These are phyloP conservation scores for Telmatherina bonti DNA, from an alignment of 2,797 vertebrate species.

Conservation along the genomic window DNA sequence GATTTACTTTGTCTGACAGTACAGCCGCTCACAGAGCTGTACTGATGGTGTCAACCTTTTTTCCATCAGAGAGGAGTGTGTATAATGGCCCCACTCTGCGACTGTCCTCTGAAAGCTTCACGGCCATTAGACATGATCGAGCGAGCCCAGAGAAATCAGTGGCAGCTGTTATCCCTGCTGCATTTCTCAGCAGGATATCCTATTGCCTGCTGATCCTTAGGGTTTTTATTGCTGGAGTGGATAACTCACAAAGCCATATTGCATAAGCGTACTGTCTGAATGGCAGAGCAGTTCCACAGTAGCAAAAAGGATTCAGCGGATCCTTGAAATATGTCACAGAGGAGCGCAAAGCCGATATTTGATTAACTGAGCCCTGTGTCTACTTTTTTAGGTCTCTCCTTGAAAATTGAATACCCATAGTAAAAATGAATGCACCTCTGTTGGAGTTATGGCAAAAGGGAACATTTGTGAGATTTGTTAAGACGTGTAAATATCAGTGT, in stretches of 20 bases:
- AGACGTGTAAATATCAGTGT: too few relatives aligned
- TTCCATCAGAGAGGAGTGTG: constrained; percentile 54
- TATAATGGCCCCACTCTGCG: constrained; percentile 62
- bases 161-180: constrained; percentile 55
- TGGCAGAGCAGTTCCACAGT: constrained; percentile 6
- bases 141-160: constrained; percentile 48
- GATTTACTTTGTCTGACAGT: constrained; percentile 56
- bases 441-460: too few relatives aligned
- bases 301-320: constrained; percentile 32
- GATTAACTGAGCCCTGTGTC: background rate
- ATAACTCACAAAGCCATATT: constrained; percentile 51
- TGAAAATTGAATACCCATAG: too few relatives aligned
- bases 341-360: constrained; percentile 12
- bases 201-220: constrained; percentile 49
- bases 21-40: constrained; percentile 44
- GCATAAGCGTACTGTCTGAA: constrained; percentile 34
- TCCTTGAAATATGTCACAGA: constrained; percentile 11
- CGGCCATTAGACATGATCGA: constrained; percentile 56
- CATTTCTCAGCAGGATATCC: constrained; percentile 68
- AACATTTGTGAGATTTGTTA: too few relatives aligned
- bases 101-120: constrained; percentile 64
- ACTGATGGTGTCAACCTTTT: constrained; percentile 60
- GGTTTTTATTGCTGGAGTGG: constrained; percentile 43
- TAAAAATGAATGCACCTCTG: too few relatives aligned
- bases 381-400: too few relatives aligned